phyloP scores from a whole-genome alignment of 2,888 invertebrate genomes.

The Noctuana brunneofusca region DNA sequence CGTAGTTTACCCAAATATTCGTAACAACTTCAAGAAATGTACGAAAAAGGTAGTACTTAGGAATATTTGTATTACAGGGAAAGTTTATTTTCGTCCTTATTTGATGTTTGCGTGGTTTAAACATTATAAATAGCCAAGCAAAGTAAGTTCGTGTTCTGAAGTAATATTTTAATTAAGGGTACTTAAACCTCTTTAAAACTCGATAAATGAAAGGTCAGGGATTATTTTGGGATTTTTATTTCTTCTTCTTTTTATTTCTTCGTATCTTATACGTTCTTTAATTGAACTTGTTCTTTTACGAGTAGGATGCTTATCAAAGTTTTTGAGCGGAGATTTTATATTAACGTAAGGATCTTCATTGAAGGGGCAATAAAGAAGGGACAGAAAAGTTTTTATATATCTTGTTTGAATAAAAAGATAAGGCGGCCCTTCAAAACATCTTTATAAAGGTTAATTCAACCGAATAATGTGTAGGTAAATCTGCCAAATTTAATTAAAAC shows the following conservation, averaged over 20 bases:
- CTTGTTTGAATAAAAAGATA: constrained; percentile 17
- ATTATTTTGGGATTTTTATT: background rate
- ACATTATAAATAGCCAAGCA: background rate
- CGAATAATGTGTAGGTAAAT: constrained; percentile 4
- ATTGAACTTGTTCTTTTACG: constrained; percentile 22
- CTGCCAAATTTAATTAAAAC: constrained; percentile 25
- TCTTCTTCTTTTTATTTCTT: background rate
- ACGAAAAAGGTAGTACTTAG: no score
- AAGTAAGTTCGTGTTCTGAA: background rate
- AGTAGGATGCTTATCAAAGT: constrained; percentile 19
- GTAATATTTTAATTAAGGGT: background rate
- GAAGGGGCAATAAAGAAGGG: constrained; percentile 12
- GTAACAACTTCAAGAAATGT: no score
- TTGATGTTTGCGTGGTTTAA: background rate
- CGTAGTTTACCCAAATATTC: no score
- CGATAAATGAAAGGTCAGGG: background rate
- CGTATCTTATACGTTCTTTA: background rate
- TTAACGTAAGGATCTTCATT: constrained; percentile 5
- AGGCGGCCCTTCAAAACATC: background rate
- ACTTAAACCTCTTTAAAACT: background rate
- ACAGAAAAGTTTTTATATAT: constrained; percentile 8
- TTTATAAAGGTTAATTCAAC: constrained; percentile 16
- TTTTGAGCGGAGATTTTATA: constrained; percentile 9
- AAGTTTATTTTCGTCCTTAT: no score
- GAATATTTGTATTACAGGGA: no score